Evolutionary conservation across 2,113 vertebrate species (phyloP).

Genomic region (Callaeas wilsoni): DNA sequence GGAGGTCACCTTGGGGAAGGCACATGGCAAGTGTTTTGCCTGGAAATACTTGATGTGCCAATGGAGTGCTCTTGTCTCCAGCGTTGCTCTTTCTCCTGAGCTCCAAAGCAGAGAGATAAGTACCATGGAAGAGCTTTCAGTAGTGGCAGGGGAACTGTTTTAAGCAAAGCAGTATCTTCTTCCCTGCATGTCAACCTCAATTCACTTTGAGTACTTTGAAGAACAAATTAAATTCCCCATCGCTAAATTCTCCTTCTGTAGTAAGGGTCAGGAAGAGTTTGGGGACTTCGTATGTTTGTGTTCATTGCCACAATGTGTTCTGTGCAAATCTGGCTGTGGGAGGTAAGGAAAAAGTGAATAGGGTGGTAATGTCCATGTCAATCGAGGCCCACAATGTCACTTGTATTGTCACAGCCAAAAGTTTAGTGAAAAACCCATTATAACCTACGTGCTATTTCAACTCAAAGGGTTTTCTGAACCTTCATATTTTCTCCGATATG

Average conservation of each 20-base stretch:
- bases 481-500: background rate
- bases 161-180: background rate
- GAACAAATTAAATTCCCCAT: background rate
- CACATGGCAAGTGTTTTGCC: background rate
- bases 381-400: background rate
- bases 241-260: background rate
- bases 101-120: background rate
- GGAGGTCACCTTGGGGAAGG: background rate
- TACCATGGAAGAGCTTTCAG: background rate
- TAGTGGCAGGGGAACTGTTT: background rate
- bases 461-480: background rate
- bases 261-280: background rate
- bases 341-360: background rate
- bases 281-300: background rate
- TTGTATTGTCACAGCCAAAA: background rate
- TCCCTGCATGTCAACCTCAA: background rate
- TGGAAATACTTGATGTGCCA: background rate
- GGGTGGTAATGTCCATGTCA: background rate
- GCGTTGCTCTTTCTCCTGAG: background rate
- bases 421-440: background rate
- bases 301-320: background rate
- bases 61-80: background rate
- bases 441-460: accelerated
- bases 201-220: background rate
- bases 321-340: background rate